These are phyloP conservation scores for Drosophila algonquin DNA, from an alignment of 2,888 invertebrate genomes.

Conservation along the genomic window DNA sequence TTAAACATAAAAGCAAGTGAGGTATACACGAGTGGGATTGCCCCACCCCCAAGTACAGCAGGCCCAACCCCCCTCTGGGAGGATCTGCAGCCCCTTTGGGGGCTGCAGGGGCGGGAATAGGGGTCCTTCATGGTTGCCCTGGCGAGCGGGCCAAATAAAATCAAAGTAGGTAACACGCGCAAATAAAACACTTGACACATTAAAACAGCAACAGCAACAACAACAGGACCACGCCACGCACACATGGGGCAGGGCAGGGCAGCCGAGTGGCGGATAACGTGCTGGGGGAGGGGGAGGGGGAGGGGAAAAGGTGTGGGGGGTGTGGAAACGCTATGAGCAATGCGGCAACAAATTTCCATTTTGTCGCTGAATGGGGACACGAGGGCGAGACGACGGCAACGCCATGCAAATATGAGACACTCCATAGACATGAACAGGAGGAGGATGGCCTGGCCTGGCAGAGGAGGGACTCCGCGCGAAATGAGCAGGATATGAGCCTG, in stretches of 20 bases:
- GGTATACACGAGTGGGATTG: conserved; percentile 44
- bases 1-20: conserved; percentile 76
- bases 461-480: conserved; percentile 2
- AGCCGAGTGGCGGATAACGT: too few species aligned
- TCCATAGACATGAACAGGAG: conserved; percentile 42
- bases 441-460: background rate
- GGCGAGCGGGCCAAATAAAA: conserved; percentile 71
- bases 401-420: conserved; percentile 75
- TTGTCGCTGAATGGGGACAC: conserved; percentile 51
- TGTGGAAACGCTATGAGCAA: conserved; percentile 59
- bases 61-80: background rate
- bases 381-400: conserved; percentile 17
- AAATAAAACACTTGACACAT: conserved; percentile 79
- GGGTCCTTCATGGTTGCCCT: conserved; percentile 13
- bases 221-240: conserved; percentile 47
- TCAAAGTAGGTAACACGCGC: conserved; percentile 78
- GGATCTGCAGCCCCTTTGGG: background rate
- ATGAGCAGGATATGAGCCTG: conserved; percentile 35
- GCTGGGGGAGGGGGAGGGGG: background rate
- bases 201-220: conserved; percentile 66
- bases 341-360: conserved; percentile 76
- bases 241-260: conserved; percentile 40
- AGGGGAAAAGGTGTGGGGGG: background rate
- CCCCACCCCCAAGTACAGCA: background rate
- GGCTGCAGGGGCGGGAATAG: conserved; percentile 1